Conservation (phyloP, 2,113 vertebrate species). For the Rallus limicola region DNA sequence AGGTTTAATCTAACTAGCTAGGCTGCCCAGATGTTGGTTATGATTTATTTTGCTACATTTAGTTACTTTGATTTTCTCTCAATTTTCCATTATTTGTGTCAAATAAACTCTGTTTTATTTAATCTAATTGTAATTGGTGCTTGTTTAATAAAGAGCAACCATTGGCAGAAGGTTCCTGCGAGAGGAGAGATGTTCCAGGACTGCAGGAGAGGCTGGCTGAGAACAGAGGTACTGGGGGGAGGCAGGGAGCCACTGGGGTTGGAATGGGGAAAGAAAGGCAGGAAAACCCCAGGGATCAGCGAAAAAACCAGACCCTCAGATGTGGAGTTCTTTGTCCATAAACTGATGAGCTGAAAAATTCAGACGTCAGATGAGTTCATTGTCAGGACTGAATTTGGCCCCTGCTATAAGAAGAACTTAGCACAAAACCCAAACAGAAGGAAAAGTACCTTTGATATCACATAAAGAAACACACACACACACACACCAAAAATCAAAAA, state of each 20-base stretch:
- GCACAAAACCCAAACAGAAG: neutral
- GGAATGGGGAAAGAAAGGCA: neutral
- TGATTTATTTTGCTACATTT: slow-evolving; percentile 50
- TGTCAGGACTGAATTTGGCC: neutral
- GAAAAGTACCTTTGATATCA: neutral
- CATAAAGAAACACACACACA: no score
- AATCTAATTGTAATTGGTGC: neutral
- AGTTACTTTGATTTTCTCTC: slow-evolving; percentile 39
- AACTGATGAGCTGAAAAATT: neutral
- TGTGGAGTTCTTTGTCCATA: neutral
- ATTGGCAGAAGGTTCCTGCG: neutral
- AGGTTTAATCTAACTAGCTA: slow-evolving; percentile 19
- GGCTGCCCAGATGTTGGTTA: slow-evolving; percentile 1
- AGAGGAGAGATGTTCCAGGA: neutral
- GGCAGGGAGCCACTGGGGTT: neutral
- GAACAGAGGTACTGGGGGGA: rapidly evolving
- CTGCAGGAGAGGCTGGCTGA: rapidly evolving
- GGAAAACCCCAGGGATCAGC: neutral
- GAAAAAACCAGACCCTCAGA: neutral
- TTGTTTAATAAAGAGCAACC: neutral
- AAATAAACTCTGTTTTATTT: slow-evolving; percentile 36
- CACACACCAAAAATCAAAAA: neutral
- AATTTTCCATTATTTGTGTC: neutral
- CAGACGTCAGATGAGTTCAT: neutral
- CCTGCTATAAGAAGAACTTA: neutral